Base-by-base conservation (phyloP, 1,140 invertebrate species). In the Drosophila triauraria region DNA sequence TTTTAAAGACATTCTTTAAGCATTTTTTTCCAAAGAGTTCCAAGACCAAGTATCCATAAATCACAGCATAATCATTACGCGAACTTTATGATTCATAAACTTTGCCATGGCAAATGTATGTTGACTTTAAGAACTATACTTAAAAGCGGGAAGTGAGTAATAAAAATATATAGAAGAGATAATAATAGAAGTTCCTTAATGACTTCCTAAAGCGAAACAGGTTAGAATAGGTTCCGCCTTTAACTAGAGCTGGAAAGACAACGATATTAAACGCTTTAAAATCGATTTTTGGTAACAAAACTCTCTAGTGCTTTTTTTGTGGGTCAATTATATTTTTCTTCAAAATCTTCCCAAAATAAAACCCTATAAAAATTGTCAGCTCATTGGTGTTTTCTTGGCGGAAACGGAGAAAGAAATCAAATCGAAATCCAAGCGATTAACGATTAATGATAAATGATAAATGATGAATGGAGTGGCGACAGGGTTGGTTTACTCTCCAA, bases 331-430 rank as follows among this genome's bases (percentile, higher is more conserved):
- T 5, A 10, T 13, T 8, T 13, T 10, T 43, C 27, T 17, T n/a
- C 12, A 0, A 57, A 57, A 57, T 35, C 13, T 4, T 10, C 5
- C 2, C 13, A 10, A 5, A 17, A 17, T 3, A 25, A 25, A 12
- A 0, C 15, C 35, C 9, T 54, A 23, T 13, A 42, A 50, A 72
- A 70, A 57, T 32, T 50, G 69, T 58, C 50, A 40, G 32, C 17
- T 71, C 68, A 71, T 30, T 68, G 23, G 5, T 9, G 23, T 20
- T 38, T 9, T 27, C n/a, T 38, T 2, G 20, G 2, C 44, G 67
- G 53, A 72, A 72, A 50, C 30, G 1, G 42, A 50, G 25, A 64
- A 64, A 30, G 15, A 7, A 54, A 74, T 62, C 30, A 61, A 54
- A 74, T 38, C 58, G 32, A 59, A 59, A 20, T 9, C 35, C 32